Evolutionary conservation across 2,797 vertebrate genomes (phyloP), one percentile per base, ranked within the genome.

Genomic region (Pseudochaenichthys georgianus): DNA sequence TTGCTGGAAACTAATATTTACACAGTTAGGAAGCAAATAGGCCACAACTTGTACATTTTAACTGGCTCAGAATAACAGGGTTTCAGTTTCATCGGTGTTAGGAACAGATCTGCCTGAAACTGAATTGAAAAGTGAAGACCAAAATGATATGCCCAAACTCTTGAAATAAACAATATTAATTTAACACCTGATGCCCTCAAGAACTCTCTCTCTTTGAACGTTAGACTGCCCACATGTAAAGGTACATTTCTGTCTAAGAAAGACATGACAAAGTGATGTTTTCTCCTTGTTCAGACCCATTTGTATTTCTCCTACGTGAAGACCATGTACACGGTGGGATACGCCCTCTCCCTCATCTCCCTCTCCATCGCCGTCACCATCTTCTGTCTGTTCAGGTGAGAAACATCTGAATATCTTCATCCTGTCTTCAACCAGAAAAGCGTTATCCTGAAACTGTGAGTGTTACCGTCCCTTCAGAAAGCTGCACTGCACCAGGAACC

Each of bases 401-500:
- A 62, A 31, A 64, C 43, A 0, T 38, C 5, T 8, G 28, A 28
- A 28, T 13, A 3, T 46, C 0, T 4, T 1, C 9, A 15, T 13
- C 7, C 4, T 38, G 3, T 4, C 11, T 45, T 13, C n/a, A 41
- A 16, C 9, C 13, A 41, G 7, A 11, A 6, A 21, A 2, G 6
- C 43, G 9, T 45, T 9, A 43, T 13, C 9, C 34, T 28, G 0
- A 10, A 70, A 50, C 38, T 13, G 12, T 13, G 45, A 34, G 8
- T 69, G 31, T 67, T 51, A 3, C 8, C 42, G 3, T 77, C 45
- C 65, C 54, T 42, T 13, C 73, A 99, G 98, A 87, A 96, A 96
- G 79, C 96, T 99, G 68, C 97, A 93, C 88, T 99, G 97, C 19
- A 97, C 96, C 0, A 95, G 98, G 81, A 99, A 98, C 92, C 96